Evolutionary conservation across 1,140 invertebrate genomes (phyloP), one percentile per base, ranked within the genome.

Genomic region (Neotoxoptera formosana): DNA sequence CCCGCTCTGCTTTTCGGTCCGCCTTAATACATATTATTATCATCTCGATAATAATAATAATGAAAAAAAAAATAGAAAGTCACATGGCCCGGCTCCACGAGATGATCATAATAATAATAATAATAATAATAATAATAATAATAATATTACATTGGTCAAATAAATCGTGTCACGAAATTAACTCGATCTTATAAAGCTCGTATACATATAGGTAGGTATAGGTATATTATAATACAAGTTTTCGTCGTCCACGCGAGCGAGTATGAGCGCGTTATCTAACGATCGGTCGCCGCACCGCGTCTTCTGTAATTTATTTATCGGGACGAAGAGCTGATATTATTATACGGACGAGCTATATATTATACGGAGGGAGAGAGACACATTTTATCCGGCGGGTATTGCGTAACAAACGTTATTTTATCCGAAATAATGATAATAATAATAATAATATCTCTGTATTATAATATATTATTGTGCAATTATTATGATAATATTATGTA

Each of bases 121-220:
- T 41, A 17, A 21, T 60, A n/a, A n/a, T n/a, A n/a, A 23, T 21
- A 20, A 23, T 53, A 7, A 23, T 21, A 20, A 23, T 53, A 7
- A 90, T 67, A 90, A 45, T 23, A 41, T 90, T 60, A 90, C 88
- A 67, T 45, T 45, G 89, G 89, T 90, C 89, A 34, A 90, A 90
- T 90, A 90, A 90, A 90, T 67, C 89, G 89, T 90, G 89, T 90
- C 89, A 90, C 89, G 53, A 90, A 90, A 90, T 90, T 90, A 90
- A 90, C 89, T 90, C 89, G 36, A 67, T 90, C 53, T 23, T 45
- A 90, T 90, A 67, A 90, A 34, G 34, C 21, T 48, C 36, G 25
- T 41, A 7, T n/a, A 36, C 21, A 21, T 6, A 21, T 90, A 41
- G 6, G 20, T 90, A n/a, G n/a, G n/a, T n/a, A n/a, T n/a, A n/a